A percentile compares a stretch with the other conserved stretches of the same genome.
These are phyloP conservation scores for Protobothrops mucrosquamatus DNA, from an alignment of 2,113 vertebrate genomes.

Conservation along the genomic window DNA sequence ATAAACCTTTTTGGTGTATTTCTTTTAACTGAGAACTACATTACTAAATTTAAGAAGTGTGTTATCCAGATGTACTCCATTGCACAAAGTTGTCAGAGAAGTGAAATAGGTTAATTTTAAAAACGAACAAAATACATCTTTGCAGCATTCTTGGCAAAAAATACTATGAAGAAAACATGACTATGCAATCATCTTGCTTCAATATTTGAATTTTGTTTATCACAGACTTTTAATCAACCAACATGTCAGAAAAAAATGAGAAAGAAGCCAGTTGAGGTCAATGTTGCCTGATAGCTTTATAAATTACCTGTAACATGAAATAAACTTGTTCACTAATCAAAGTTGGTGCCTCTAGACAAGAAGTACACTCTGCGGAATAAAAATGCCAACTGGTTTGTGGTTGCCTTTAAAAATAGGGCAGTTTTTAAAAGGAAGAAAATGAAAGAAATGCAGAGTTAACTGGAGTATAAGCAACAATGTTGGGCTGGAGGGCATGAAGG, in stretches of 20 bases:
- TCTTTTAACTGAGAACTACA: background rate
- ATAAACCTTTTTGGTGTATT: background rate
- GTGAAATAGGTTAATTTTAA: background rate
- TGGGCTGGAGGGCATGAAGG: fast-evolving
- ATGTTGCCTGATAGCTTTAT: conserved; percentile 49
- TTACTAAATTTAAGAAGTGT: background rate
- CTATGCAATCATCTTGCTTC: background rate
- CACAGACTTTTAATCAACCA: conserved; percentile 9
- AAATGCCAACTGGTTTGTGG: conserved; percentile 21
- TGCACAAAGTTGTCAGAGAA: background rate
- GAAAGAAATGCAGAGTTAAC: background rate
- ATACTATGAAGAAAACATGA: background rate
- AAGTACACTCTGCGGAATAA: conserved; percentile 1
- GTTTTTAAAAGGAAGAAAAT: conserved; percentile 2
- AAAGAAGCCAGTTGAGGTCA: background rate
- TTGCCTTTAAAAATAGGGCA: conserved; percentile 12
- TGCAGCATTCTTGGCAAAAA: background rate
- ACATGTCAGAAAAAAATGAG: conserved; percentile 14
- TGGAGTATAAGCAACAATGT: conserved; percentile 3
- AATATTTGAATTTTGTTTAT: conserved; percentile 18
- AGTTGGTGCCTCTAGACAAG: conserved; percentile 13
- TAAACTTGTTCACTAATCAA: conserved; percentile 34
- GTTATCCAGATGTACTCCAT: background rate
- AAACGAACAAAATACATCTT: background rate
- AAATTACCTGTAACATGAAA: conserved; percentile 32